These are phyloP conservation scores for Emydoidea blandingii DNA, from an alignment of 2,797 vertebrate species.

Conservation along the genomic window DNA sequence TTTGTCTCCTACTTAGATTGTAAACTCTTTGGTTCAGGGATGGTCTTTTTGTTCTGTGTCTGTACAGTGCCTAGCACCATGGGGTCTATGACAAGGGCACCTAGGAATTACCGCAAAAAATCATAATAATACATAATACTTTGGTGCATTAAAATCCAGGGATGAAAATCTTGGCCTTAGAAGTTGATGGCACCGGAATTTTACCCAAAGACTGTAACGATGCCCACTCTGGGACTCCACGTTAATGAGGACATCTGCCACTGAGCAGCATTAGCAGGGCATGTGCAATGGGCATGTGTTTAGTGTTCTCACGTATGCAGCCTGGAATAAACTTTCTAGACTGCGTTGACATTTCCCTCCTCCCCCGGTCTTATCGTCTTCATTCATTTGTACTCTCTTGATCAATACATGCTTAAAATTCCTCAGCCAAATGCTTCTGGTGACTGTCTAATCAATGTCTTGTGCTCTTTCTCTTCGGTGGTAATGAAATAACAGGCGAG, in stretches of 20 bases:
- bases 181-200: neutral
- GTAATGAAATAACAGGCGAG: fast-evolving
- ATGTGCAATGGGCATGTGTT: neutral
- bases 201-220: neutral
- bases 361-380: neutral
- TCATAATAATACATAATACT: neutral
- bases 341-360: too few relatives aligned
- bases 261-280: neutral
- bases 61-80: neutral
- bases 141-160: neutral
- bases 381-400: neutral
- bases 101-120: neutral
- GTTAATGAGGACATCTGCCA: neutral
- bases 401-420: neutral
- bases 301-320: neutral
- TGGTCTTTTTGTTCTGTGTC: neutral
- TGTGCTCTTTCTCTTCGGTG: neutral
- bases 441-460: neutral
- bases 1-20: constrained; percentile 15
- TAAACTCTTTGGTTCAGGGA: neutral
- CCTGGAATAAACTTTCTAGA: neutral
- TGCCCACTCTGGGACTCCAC: neutral
- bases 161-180: neutral
- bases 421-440: neutral
- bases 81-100: neutral